These are phyloP conservation scores for Liasis olivaceus DNA, from an alignment of 2,797 vertebrate genomes.

Conservation along the genomic window DNA sequence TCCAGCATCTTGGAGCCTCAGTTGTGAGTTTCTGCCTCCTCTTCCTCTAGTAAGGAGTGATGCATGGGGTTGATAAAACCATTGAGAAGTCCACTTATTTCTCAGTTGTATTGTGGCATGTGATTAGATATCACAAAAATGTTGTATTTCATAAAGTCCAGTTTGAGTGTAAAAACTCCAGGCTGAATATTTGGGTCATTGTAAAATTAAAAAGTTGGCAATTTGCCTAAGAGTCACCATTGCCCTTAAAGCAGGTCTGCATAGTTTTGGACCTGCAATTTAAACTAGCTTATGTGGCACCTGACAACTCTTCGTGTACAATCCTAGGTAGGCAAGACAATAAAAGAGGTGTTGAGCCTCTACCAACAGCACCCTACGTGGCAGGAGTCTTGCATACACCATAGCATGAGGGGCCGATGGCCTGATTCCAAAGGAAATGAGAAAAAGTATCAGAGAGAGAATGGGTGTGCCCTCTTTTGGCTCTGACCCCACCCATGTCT, in stretches of 20 bases:
- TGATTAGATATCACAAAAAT: not conserved
- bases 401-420: not conserved
- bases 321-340: not conserved
- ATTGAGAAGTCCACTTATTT: not conserved
- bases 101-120: not conserved
- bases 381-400: not conserved
- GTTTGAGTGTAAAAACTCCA: fast-evolving
- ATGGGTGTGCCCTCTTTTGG: not conserved
- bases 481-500: not conserved
- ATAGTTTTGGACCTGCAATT: not conserved
- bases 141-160: not conserved
- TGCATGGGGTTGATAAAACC: not conserved
- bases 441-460: not conserved
- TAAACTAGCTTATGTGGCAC: not conserved
- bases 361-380: too few relatives aligned
- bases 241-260: not conserved
- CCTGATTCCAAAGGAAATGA: not conserved
- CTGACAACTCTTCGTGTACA: not conserved
- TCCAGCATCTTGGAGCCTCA: not conserved
- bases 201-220: fast-evolving
- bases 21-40: not conserved
- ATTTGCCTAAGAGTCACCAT: slow-evolving; percentile 26
- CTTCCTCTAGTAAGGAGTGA: not conserved
- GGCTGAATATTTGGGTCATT: not conserved
- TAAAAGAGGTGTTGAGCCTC: too few relatives aligned